A percentile compares a stretch with the other conserved stretches of the same genome.
Conservation (phyloP, 2,113 vertebrate genomes). For the Calyptomena viridis region DNA sequence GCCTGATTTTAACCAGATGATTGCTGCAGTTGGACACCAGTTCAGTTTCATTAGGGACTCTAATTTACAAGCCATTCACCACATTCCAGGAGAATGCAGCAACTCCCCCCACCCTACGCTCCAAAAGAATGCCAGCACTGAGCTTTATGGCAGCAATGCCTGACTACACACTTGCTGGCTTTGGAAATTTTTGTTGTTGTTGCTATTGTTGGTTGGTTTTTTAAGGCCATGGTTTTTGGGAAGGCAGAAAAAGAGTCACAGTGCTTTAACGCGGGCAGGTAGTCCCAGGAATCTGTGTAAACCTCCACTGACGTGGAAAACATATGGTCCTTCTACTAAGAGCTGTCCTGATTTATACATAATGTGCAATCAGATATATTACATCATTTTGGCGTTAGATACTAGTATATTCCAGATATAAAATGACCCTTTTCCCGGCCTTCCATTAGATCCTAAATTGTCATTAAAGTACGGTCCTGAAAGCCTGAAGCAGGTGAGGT, state of each 20-base stretch:
- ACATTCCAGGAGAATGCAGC: slow-evolving; percentile 87
- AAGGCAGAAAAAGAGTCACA: not conserved
- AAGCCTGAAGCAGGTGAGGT: slow-evolving; percentile 55
- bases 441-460: slow-evolving; percentile 59
- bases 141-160: slow-evolving; percentile 69
- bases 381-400: slow-evolving; percentile 34
- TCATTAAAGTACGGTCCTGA: slow-evolving; percentile 35
- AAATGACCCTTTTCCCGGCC: slow-evolving; percentile 47
- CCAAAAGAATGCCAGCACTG: slow-evolving; percentile 80
- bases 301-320: not conserved
- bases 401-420: slow-evolving; percentile 39
- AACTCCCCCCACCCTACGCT: slow-evolving; percentile 70
- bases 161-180: not conserved
- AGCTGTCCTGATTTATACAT: slow-evolving; percentile 6
- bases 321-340: not conserved
- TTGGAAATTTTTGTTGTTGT: not conserved
- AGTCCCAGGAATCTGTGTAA: not conserved
- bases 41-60: slow-evolving; percentile 93
- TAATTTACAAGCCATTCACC: slow-evolving; percentile 94
- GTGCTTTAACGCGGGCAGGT: not conserved
- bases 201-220: slow-evolving; percentile 10
- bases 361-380: slow-evolving; percentile 45
- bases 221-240: slow-evolving; percentile 1
- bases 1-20: slow-evolving; percentile 99
- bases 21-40: slow-evolving; percentile 94